Conservation (phyloP, 2,797 vertebrate species). For the Pyrocephalus nanus region DNA sequence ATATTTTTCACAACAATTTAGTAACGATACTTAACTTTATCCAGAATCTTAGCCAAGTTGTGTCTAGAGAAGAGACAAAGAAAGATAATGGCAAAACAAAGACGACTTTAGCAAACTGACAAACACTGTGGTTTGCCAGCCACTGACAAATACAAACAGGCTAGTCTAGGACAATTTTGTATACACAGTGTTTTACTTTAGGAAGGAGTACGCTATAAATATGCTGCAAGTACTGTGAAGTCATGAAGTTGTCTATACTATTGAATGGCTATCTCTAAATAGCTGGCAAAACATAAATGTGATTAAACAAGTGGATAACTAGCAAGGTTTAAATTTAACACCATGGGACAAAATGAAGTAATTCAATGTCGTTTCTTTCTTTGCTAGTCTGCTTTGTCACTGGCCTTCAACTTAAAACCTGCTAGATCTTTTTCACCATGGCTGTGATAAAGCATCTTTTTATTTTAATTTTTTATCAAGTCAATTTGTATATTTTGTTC, state of each 20-base stretch:
- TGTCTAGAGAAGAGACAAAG: constrained; percentile 22
- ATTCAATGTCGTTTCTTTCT: neutral
- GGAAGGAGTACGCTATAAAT: constrained; percentile 39
- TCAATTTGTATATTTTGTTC: neutral
- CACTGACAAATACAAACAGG: constrained; percentile 8
- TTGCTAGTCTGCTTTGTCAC: neutral
- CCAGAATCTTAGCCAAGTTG: neutral
- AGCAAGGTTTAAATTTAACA: neutral
- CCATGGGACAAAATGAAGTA: neutral
- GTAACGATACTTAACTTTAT: neutral
- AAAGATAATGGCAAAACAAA: constrained; percentile 41
- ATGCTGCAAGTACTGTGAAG: constrained; percentile 1
- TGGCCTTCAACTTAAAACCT: neutral
- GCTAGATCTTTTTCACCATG: neutral
- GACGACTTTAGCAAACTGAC: constrained; percentile 16
- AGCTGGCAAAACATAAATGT: neutral
- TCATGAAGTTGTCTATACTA: constrained; percentile 9
- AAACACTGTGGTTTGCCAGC: constrained; percentile 54
- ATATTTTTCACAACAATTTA: constrained; percentile 24
- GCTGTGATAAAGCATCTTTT: neutral
- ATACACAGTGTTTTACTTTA: constrained; percentile 15
- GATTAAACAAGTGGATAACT: neutral
- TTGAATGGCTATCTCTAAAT: neutral
- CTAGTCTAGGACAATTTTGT: constrained; percentile 31
- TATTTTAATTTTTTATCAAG: neutral